These are phyloP conservation scores for Thecocarcelia acutangulata DNA, from an alignment of 2,888 invertebrate genomes.

Conservation along the genomic window DNA sequence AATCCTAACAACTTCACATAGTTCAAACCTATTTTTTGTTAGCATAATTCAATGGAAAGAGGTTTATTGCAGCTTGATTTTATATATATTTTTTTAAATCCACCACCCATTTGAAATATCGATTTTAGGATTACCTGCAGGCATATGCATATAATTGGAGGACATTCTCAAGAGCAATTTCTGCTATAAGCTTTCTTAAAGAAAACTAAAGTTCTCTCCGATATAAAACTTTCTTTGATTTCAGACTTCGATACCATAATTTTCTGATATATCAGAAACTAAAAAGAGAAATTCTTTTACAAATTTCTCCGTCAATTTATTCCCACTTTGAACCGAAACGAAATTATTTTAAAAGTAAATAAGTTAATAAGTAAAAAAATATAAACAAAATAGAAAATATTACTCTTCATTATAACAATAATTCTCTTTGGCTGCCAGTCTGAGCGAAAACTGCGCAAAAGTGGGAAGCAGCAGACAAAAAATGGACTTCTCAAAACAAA, in stretches of 20 bases:
- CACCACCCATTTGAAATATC: too few relatives aligned
- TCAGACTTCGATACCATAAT: too few relatives aligned
- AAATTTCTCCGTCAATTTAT: neutral
- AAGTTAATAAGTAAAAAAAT: neutral
- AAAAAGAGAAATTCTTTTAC: too few relatives aligned
- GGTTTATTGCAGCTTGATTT: too few relatives aligned
- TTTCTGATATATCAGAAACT: too few relatives aligned
- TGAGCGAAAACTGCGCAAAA: slow-evolving; percentile 54
- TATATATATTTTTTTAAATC: too few relatives aligned
- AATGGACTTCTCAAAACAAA: slow-evolving; percentile 15
- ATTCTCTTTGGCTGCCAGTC: slow-evolving; percentile 31
- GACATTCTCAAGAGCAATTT: neutral
- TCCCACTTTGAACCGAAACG: neutral
- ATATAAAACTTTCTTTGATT: too few relatives aligned
- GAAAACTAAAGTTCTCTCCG: neutral
- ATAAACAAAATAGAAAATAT: neutral
- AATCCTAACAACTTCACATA: too few relatives aligned
- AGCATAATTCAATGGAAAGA: too few relatives aligned
- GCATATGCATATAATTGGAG: too few relatives aligned
- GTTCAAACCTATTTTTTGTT: too few relatives aligned
- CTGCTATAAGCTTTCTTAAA: neutral
- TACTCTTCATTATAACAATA: neutral
- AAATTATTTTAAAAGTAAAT: neutral
- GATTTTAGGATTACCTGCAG: too few relatives aligned
- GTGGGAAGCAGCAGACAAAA: slow-evolving; percentile 24